Conservation (phyloP, 2,888 invertebrate genomes). For the Ligdia adustata region DNA sequence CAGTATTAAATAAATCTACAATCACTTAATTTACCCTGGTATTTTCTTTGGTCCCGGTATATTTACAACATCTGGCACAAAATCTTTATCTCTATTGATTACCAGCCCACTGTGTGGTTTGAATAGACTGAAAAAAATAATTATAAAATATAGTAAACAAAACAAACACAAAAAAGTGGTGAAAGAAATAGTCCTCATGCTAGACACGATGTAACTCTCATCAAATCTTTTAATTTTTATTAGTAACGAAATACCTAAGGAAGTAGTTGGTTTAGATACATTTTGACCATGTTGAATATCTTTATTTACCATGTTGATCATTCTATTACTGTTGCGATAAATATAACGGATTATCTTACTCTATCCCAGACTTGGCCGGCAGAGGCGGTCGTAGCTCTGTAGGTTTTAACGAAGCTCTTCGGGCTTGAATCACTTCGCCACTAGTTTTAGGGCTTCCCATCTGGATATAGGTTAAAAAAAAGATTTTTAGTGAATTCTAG, state of each 20-base stretch:
- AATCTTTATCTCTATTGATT: conserved; percentile 61
- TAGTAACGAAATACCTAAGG: too few relatives aligned
- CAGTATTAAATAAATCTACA: neutral
- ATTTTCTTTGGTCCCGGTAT: conserved; percentile 55
- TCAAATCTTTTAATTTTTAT: too few relatives aligned
- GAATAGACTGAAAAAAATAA: conserved; percentile 57
- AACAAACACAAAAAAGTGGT: conserved; percentile 1
- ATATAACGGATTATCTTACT: conserved; percentile 48
- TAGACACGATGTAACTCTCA: too few relatives aligned
- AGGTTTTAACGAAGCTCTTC: conserved; percentile 57
- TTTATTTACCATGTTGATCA: too few relatives aligned
- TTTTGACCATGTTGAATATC: too few relatives aligned
- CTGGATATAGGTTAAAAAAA: too few relatives aligned
- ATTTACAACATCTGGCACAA: conserved; percentile 60
- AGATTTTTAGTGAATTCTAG: too few relatives aligned
- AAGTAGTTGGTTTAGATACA: too few relatives aligned
- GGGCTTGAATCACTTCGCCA: conserved; percentile 63
- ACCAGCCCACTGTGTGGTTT: conserved; percentile 73
- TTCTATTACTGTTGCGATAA: too few relatives aligned
- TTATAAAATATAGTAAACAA: neutral
- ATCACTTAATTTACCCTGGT: conserved; percentile 34
- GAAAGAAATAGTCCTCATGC: too few relatives aligned
- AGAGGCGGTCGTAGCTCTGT: conserved; percentile 59
- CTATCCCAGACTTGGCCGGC: conserved; percentile 63
- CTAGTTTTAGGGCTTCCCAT: conserved; percentile 70